Evolutionary conservation across 2,888 invertebrate genomes (phyloP).

Genomic region (Stegophylla sp.): DNA sequence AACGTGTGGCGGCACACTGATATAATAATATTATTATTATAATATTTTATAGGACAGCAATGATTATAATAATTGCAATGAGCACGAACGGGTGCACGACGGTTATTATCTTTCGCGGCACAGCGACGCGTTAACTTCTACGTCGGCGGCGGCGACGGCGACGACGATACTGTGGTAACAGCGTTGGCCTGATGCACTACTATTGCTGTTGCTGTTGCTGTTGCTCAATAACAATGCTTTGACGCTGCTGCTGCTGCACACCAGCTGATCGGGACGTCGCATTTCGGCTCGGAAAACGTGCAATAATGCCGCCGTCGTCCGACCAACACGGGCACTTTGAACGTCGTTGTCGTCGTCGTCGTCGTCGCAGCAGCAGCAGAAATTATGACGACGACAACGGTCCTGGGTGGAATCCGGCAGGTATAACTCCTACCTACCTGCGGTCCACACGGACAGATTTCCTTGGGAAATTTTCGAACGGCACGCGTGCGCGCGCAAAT

Average conservation of each 20-base stretch:
- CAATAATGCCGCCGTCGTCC: background rate
- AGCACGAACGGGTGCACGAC: background rate
- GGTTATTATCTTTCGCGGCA: conserved; percentile 45
- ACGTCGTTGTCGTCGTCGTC: background rate
- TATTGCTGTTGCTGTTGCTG: background rate
- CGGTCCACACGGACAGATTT: too few relatives aligned
- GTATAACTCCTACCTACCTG: too few relatives aligned
- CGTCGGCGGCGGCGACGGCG: conserved; percentile 17
- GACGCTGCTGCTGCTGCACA: conserved; percentile 28
- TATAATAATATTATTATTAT: too few relatives aligned
- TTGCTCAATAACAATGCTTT: too few relatives aligned
- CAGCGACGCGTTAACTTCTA: conserved; percentile 1
- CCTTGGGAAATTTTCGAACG: background rate
- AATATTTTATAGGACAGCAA: background rate
- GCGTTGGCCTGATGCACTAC: conserved; percentile 4
- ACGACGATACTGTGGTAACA: conserved; percentile 4
- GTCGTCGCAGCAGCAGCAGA: background rate
- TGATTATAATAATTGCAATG: background rate
- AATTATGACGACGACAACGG: background rate
- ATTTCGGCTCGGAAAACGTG: conserved; percentile 45
- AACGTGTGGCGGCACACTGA: too few relatives aligned
- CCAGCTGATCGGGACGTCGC: conserved; percentile 39
- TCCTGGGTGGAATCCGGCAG: too few relatives aligned
- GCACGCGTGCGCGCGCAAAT: background rate
- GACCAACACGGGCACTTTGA: background rate